These are phyloP conservation scores for Riptortus pedestris DNA, from an alignment of 1,140 invertebrate species.

Conservation along the genomic window DNA sequence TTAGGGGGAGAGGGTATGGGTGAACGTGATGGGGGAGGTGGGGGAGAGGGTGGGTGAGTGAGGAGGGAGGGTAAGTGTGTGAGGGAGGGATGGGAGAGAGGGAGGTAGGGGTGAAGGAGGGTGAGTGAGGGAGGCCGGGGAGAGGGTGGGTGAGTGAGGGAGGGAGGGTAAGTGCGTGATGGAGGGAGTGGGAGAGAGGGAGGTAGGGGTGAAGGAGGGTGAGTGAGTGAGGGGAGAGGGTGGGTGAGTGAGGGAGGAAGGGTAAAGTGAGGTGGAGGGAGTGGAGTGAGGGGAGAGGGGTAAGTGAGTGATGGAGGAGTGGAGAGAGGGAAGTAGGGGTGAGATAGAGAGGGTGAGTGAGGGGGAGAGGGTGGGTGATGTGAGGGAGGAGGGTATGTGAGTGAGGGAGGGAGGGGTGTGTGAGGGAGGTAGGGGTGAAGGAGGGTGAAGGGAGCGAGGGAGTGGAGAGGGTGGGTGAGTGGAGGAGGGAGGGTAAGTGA, in stretches of 20 bases:
- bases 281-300: background rate
- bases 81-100: background rate
- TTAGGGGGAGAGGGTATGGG: background rate
- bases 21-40: background rate
- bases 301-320: background rate
- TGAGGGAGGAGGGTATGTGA: background rate
- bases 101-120: background rate
- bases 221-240: too few species aligned
- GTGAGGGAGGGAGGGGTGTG: background rate
- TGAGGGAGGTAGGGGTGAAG: background rate
- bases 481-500: background rate
- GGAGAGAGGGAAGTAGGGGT: background rate
- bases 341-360: background rate
- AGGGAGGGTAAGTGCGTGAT: background rate
- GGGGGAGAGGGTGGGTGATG: too few species aligned
- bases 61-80: background rate
- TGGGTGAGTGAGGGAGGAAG: background rate
- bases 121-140: background rate
- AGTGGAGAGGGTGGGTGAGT: background rate
- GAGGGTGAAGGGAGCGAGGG: background rate
- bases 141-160: background rate
- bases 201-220: too few species aligned
- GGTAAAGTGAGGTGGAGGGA: background rate
- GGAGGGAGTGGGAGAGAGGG: background rate
- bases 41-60: background rate